Conservation (phyloP, 2,113 vertebrate genomes). For the Aramus guarauna region DNA sequence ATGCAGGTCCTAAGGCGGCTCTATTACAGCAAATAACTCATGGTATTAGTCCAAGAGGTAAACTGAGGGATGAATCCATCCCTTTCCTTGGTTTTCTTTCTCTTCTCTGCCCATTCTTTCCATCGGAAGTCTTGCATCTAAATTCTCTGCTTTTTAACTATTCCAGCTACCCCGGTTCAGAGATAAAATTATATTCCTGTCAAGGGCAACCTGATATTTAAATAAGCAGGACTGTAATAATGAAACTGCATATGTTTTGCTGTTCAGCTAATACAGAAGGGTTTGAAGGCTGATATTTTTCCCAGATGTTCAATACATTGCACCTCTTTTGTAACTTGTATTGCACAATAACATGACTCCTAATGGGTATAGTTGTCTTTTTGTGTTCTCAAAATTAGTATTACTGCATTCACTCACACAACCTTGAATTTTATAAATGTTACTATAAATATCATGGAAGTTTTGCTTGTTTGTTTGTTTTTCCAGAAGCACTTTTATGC, state of each 20-base stretch:
- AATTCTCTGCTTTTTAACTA: background rate
- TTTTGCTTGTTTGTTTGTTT: background rate
- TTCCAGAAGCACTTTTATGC: background rate
- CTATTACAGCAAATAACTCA: background rate
- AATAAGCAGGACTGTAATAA: background rate
- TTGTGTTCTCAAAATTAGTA: conserved; percentile 4
- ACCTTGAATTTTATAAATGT: conserved; percentile 20
- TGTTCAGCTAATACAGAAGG: background rate
- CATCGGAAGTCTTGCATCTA: background rate
- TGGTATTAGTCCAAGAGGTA: background rate
- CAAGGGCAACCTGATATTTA: conserved; percentile 29
- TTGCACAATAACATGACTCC: background rate
- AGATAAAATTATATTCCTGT: conserved; percentile 1
- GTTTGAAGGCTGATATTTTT: background rate
- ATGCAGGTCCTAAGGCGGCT: background rate
- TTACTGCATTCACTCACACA: background rate
- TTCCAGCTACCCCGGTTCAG: background rate
- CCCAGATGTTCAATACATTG: background rate
- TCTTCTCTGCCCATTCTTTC: background rate
- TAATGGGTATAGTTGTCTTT: background rate
- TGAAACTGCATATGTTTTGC: background rate
- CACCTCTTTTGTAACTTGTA: background rate
- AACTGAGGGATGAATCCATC: background rate
- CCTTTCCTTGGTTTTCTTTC: background rate
- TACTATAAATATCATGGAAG: background rate